Base-by-base conservation (phyloP, 2,113 vertebrate genomes). In the Arothron firmamentum region DNA sequence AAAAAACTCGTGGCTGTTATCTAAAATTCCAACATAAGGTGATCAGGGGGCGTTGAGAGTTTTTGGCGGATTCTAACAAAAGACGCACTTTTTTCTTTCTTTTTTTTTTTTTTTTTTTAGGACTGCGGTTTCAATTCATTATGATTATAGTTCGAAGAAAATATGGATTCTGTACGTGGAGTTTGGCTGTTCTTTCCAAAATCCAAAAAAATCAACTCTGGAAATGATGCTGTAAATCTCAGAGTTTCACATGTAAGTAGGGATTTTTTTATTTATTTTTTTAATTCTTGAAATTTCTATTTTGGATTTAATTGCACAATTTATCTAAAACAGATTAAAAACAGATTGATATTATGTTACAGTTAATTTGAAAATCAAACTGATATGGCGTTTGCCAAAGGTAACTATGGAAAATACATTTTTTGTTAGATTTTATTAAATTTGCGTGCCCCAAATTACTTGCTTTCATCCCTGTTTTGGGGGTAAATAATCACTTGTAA, bases 221-320 rank as follows among this genome's bases (percentile, higher is more conserved):
- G 73, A 88, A 82, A 84, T 59, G 34, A 81, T 72, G 87, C 84
- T 79, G 64, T 84, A 59, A 82, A 87, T 74, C 67, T 80, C 75
- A 80, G 81, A 87, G 79, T 89, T 90, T 88, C 86, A 81, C 46
- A 79, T 77, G 89, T 90, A 75, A 89, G 89, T 90, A 82, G 48
- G 23, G 16, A 45, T 10, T 1, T 50, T 50, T 16, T 14, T 47
- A 6, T 45, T 12, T 45, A 4, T 4, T 6, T 14, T 45, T 45
- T 3, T 2, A 47, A 7, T 47, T 47, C 15, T 47, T 47, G 15
- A 47, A 47, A 17, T n/a, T n/a, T n/a, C n/a, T 12, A 38, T 38
- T 38, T 38, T 2, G 34, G 34, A 38, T 38, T 11, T 11, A 10
- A 9, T 3, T 38, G 9, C 34, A 38, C 9, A 38, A 38, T 11